Conservation (phyloP, 2,113 vertebrate species). For the Chunga burmeisteri region DNA sequence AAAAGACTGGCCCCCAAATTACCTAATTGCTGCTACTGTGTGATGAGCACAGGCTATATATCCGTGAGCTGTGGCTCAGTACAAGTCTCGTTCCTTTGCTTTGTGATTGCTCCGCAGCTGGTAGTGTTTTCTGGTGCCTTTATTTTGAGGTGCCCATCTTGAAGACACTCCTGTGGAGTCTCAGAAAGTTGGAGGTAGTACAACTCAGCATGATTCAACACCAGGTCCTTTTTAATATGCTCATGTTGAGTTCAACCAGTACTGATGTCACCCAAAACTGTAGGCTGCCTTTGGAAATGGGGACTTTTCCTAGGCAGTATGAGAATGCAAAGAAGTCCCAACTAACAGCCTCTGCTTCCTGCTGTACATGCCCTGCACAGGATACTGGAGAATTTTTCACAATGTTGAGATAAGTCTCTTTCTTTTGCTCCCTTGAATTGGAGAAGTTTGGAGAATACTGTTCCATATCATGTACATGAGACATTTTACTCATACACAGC, state of each 20-base stretch:
- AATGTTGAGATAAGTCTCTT: background rate
- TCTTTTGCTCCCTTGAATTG: background rate
- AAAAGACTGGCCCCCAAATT: constrained; percentile 17
- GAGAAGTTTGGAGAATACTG: background rate
- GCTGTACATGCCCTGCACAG: background rate
- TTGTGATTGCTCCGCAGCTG: background rate
- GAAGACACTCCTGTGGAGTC: background rate
- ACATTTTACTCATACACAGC: background rate
- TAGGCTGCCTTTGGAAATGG: background rate
- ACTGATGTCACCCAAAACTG: background rate
- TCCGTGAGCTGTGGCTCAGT: background rate
- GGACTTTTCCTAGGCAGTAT: background rate
- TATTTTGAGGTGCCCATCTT: background rate
- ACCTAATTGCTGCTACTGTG: background rate
- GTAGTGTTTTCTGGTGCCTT: background rate
- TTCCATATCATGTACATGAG: background rate
- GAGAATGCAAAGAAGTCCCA: background rate
- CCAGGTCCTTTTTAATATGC: background rate
- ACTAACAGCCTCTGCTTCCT: background rate
- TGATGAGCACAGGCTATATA: background rate
- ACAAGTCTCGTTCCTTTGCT: background rate
- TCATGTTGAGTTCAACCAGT: background rate
- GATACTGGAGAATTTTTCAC: too few species aligned
- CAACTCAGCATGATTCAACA: background rate
- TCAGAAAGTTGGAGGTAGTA: background rate